Evolutionary conservation across 1,140 invertebrate genomes (phyloP).

Genomic region (Charaxes varanes): DNA sequence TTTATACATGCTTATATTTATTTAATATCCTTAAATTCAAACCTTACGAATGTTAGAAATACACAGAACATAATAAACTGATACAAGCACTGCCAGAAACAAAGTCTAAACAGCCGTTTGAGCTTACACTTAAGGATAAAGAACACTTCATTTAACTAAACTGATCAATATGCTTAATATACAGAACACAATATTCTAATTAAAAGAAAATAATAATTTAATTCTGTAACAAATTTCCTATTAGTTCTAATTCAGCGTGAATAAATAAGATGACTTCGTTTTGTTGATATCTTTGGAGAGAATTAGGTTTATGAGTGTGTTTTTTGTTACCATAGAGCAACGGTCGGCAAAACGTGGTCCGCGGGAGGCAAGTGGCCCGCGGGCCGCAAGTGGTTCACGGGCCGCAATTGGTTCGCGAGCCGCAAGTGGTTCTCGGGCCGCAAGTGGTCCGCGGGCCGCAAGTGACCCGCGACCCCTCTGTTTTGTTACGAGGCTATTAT

Average conservation of each 20-base stretch:
- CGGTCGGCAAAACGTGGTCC: no score
- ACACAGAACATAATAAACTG: conserved; percentile 34
- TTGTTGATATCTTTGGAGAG: conserved; percentile 58
- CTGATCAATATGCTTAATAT: conserved; percentile 56
- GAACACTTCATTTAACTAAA: conserved; percentile 48
- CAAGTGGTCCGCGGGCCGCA: no score
- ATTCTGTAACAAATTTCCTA: conserved; percentile 56
- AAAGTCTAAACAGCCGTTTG: conserved; percentile 37
- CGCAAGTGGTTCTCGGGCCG: no score
- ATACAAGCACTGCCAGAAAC: conserved; percentile 34
- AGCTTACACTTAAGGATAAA: conserved; percentile 51
- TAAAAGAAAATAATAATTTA: conserved; percentile 71
- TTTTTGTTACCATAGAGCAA: background rate
- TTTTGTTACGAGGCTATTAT: no score
- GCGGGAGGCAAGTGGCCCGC: no score
- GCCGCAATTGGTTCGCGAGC: no score
- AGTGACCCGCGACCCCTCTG: no score
- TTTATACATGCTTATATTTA: conserved; percentile 49
- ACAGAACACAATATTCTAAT: conserved; percentile 60
- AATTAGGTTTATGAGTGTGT: conserved; percentile 23
- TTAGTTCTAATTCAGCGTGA: conserved; percentile 57
- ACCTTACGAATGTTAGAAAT: conserved; percentile 40
- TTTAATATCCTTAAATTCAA: conserved; percentile 61
- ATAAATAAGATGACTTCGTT: conserved; percentile 69
- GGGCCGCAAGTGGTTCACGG: no score